Evolutionary conservation across 1,140 invertebrate species (phyloP).

Genomic region (Drosophila athabasca): DNA sequence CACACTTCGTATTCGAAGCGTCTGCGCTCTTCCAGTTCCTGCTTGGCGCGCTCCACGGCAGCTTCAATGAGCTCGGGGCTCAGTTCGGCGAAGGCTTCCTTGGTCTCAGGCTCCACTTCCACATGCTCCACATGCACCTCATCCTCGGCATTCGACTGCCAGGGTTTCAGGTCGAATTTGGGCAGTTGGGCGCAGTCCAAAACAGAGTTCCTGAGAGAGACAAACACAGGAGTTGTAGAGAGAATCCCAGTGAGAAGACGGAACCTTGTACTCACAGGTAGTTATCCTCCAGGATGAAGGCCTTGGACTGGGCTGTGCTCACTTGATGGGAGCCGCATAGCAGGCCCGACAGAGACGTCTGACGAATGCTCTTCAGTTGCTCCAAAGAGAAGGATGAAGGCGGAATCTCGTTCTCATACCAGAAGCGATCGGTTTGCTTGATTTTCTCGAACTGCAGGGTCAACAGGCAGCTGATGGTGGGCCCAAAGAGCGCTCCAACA

Average conservation of each 20-base stretch:
- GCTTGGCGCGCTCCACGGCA: constrained; percentile 90
- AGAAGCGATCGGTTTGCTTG: constrained; percentile 94
- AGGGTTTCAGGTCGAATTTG: constrained; percentile 85
- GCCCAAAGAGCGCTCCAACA: constrained; percentile 92
- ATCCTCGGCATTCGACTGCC: constrained; percentile 54
- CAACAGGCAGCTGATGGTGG: constrained; percentile 93
- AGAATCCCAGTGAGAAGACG: not conserved
- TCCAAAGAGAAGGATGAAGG: constrained; percentile 92
- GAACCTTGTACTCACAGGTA: constrained; percentile 88
- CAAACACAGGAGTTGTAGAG: not conserved
- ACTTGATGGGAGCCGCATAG: constrained; percentile 83
- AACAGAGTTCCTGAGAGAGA: constrained; percentile 87
- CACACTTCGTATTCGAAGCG: constrained; percentile 91
- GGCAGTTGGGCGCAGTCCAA: constrained; percentile 90
- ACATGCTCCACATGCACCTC: constrained; percentile 68
- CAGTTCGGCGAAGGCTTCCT: constrained; percentile 79
- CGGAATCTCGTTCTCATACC: constrained; percentile 97
- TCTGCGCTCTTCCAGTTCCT: constrained; percentile 88
- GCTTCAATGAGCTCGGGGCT: constrained; percentile 85
- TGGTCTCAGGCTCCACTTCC: constrained; percentile 73
- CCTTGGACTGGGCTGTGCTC: constrained; percentile 90
- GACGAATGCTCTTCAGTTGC: constrained; percentile 88
- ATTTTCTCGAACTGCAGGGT: constrained; percentile 91
- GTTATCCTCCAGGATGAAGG: constrained; percentile 94
- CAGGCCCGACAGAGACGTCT: constrained; percentile 85